Evolutionary conservation across 2,113 vertebrate species (phyloP).

Genomic region (Notothenia coriiceps): DNA sequence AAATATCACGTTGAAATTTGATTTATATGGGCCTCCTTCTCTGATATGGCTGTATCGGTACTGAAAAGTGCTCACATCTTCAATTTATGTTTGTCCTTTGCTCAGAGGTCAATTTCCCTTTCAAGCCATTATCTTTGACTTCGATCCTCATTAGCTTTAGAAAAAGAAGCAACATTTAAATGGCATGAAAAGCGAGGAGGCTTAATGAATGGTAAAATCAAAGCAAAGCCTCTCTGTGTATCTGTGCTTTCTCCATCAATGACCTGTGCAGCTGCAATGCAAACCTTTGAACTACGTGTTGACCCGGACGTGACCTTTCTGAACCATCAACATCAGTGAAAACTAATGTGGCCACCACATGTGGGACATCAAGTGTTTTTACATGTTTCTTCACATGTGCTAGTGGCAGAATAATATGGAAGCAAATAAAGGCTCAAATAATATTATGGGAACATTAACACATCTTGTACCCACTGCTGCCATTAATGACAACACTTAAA

Average conservation of each 20-base stretch:
- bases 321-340: neutral
- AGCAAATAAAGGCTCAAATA: neutral
- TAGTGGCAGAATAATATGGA: neutral
- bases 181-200: neutral
- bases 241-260: neutral
- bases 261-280: conserved; percentile 30
- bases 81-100: conserved; percentile 39
- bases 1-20: conserved; percentile 67
- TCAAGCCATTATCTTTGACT: conserved; percentile 24
- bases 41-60: conserved; percentile 18
- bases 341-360: neutral
- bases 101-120: conserved; percentile 42
- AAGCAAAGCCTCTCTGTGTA: neutral
- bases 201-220: neutral
- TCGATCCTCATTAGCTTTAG: conserved; percentile 32
- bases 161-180: conserved; percentile 5
- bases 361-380: neutral
- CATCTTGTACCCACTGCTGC: neutral
- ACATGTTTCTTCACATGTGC: neutral
- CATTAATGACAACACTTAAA: neutral
- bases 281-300: conserved; percentile 24
- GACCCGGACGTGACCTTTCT: conserved; percentile 12
- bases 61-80: conserved; percentile 11
- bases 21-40: conserved; percentile 39
- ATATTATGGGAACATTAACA: neutral